These are phyloP conservation scores for Drosophila phalerata DNA, from an alignment of 2,888 invertebrate species.

Conservation along the genomic window DNA sequence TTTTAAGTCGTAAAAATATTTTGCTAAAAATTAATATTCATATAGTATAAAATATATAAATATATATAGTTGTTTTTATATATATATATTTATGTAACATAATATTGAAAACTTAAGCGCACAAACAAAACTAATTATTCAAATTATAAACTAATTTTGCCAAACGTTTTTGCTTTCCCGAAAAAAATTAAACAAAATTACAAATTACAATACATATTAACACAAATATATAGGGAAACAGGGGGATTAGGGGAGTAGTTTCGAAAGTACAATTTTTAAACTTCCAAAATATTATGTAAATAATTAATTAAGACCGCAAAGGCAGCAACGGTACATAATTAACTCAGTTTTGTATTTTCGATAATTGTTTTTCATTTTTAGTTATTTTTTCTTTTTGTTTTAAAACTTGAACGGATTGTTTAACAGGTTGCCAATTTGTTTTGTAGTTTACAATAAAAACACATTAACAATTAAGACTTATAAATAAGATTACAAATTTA, in stretches of 20 bases:
- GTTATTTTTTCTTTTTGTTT: slow-evolving; percentile 6
- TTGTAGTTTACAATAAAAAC: slow-evolving; percentile 77
- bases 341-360: slow-evolving; percentile 35
- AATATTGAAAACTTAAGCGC: slow-evolving; percentile 80
- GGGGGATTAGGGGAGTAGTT: not conserved
- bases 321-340: slow-evolving; percentile 53
- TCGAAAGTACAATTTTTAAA: slow-evolving; percentile 6
- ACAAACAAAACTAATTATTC: slow-evolving; percentile 78
- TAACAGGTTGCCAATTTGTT: slow-evolving; percentile 74
- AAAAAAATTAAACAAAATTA: slow-evolving; percentile 75
- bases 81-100: slow-evolving; percentile 71
- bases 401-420: slow-evolving; percentile 66
- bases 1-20: slow-evolving; percentile 78
- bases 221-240: slow-evolving; percentile 52
- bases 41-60: slow-evolving; percentile 64
- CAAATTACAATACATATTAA: slow-evolving; percentile 78
- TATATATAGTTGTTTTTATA: slow-evolving; percentile 34
- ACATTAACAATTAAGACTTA: slow-evolving; percentile 79
- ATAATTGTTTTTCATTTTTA: slow-evolving; percentile 9
- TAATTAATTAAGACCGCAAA: slow-evolving; percentile 35
- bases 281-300: slow-evolving; percentile 39
- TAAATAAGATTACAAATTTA: slow-evolving; percentile 74
- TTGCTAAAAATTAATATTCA: slow-evolving; percentile 83
- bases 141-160: slow-evolving; percentile 82
- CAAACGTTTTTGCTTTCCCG: slow-evolving; percentile 84